Evolutionary conservation across 2,113 vertebrate genomes (phyloP).

Genomic region (Peucedramus taeniatus): DNA sequence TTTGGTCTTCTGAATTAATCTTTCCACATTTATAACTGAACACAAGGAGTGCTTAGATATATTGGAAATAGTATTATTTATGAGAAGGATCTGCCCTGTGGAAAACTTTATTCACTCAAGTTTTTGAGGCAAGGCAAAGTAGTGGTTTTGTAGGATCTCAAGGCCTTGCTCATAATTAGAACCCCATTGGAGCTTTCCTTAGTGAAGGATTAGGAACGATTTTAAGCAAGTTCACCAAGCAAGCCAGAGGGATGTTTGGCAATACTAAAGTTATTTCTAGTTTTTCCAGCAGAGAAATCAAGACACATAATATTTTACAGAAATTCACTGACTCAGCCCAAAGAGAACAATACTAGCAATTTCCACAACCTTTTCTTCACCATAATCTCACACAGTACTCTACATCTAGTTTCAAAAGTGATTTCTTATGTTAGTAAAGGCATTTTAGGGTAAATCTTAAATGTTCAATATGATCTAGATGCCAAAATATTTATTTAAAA

Average conservation of each 20-base stretch:
- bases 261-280: background rate
- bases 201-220: background rate
- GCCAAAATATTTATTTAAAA: background rate
- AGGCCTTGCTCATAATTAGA: background rate
- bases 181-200: background rate
- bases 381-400: background rate
- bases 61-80: background rate
- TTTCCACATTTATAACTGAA: background rate
- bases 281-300: background rate
- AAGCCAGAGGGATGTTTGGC: background rate
- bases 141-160: background rate
- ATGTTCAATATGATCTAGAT: background rate
- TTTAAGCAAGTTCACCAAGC: background rate
- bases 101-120: background rate
- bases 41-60: background rate
- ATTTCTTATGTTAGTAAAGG: background rate
- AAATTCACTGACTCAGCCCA: background rate
- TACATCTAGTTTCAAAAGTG: background rate
- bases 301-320: background rate
- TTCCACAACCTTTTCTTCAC: background rate
- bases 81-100: background rate
- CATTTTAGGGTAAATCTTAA: background rate
- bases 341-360: background rate
- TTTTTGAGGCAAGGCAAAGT: background rate
- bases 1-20: background rate